Evolutionary conservation across 2,888 invertebrate genomes (phyloP).

Genomic region (Azorinus chamasolen): DNA sequence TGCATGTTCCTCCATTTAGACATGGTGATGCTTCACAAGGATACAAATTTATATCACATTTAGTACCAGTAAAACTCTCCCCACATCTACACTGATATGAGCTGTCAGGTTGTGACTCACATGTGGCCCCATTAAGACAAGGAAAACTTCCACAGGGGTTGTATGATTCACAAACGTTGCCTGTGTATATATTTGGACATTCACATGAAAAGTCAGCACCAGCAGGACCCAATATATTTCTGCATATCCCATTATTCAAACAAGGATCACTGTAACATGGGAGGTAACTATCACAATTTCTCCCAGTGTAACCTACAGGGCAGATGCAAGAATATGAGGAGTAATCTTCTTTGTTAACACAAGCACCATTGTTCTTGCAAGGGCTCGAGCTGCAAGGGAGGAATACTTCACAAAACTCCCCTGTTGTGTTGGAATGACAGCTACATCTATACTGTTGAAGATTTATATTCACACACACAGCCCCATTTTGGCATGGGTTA

Average conservation of each 20-base stretch:
- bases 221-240: conserved; percentile 52
- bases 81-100: conserved; percentile 62
- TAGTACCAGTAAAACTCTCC: conserved; percentile 59
- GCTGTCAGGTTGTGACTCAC: conserved; percentile 44
- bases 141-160: conserved; percentile 67
- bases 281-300: conserved; percentile 68
- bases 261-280: conserved; percentile 71
- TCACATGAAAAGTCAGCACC: conserved; percentile 58
- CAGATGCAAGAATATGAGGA: conserved; percentile 66
- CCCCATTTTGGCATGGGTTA: conserved; percentile 88
- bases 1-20: conserved; percentile 72
- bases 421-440: conserved; percentile 69
- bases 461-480: conserved; percentile 91
- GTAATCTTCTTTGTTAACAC: conserved; percentile 36
- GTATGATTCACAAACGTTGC: conserved; percentile 60
- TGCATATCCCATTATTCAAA: conserved; percentile 81
- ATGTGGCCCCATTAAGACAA: conserved; percentile 66
- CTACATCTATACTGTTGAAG: conserved; percentile 60
- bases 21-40: conserved; percentile 79
- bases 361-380: conserved; percentile 65
- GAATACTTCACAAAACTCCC: conserved; percentile 65
- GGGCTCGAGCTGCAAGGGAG: conserved; percentile 62
- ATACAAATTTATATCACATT: conserved; percentile 66
- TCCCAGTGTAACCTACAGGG: conserved; percentile 61
- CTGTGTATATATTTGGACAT: conserved; percentile 70